A percentile compares a stretch with the other conserved stretches of the same genome.
Evolutionary conservation across 2,797 vertebrate species (phyloP).

Genomic region (Pteronotus mesoamericanus): DNA sequence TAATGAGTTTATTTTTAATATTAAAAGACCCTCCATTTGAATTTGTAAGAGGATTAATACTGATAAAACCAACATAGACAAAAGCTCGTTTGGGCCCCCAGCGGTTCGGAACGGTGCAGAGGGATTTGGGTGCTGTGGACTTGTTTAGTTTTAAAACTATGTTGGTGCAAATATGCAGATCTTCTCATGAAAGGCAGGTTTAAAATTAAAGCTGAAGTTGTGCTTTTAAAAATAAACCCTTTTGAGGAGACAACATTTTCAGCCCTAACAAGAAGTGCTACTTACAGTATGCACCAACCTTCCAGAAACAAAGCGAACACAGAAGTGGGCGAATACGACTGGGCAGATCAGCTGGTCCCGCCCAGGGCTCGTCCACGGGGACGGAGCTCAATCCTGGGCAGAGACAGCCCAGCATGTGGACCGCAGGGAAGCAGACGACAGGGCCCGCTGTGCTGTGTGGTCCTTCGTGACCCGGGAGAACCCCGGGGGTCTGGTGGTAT

Average conservation of each 20-base stretch:
- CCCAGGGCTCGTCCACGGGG: neutral
- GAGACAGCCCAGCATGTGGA: neutral
- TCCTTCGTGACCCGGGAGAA: neutral
- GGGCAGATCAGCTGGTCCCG: neutral
- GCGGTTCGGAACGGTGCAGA: neutral
- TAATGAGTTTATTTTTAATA: neutral
- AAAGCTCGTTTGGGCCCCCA: neutral
- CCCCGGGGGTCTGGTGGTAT: neutral
- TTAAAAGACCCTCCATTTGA: neutral
- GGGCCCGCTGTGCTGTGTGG: neutral
- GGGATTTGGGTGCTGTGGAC: neutral
- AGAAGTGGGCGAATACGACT: neutral
- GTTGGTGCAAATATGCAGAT: neutral
- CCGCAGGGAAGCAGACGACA: accelerated
- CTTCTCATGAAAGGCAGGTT: constrained; percentile 1
- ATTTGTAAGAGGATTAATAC: neutral
- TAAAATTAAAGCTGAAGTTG: neutral
- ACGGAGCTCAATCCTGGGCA: neutral
- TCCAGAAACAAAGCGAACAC: neutral
- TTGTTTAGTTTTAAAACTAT: neutral
- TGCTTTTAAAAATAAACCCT: neutral
- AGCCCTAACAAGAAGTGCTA: neutral
- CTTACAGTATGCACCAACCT: neutral
- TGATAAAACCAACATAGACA: neutral
- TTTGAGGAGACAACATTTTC: neutral